phyloP scores from a whole-genome alignment of 2,113 vertebrate species.

The Puma concolor region DNA sequence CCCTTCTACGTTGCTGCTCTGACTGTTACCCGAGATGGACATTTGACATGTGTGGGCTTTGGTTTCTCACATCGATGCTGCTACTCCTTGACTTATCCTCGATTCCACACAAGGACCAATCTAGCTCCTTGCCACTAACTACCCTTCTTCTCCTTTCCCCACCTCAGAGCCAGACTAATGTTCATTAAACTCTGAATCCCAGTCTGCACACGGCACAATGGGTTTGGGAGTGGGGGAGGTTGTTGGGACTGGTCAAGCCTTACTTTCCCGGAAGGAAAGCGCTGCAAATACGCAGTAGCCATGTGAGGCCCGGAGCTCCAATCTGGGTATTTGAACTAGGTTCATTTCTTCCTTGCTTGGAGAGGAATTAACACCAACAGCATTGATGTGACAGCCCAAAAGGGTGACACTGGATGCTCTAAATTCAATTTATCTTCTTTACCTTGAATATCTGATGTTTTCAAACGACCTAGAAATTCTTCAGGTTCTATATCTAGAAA shows the following conservation, averaged over 20 bases:
- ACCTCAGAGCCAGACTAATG: neutral
- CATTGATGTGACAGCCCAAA: neutral
- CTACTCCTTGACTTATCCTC: neutral
- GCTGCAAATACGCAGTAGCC: neutral
- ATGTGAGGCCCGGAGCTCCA: neutral
- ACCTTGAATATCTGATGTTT: neutral
- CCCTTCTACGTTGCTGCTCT: neutral
- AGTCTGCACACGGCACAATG: neutral
- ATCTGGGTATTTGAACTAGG: neutral
- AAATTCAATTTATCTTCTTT: neutral
- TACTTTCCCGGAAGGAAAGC: neutral
- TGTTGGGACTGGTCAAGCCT: neutral
- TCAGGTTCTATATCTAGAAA: neutral
- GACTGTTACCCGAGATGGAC: neutral
- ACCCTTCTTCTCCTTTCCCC: neutral
- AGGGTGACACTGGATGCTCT: neutral
- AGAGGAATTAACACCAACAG: neutral
- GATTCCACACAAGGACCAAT: neutral
- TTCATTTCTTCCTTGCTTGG: neutral
- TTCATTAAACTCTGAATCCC: neutral
- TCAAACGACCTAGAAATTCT: neutral
- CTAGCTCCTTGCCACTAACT: neutral
- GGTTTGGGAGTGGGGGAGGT: fast-evolving
- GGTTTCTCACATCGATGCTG: neutral
- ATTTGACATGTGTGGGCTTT: neutral